These are phyloP conservation scores for Ormyrus rosae DNA, from an alignment of 2,888 invertebrate genomes.

Conservation along the genomic window DNA sequence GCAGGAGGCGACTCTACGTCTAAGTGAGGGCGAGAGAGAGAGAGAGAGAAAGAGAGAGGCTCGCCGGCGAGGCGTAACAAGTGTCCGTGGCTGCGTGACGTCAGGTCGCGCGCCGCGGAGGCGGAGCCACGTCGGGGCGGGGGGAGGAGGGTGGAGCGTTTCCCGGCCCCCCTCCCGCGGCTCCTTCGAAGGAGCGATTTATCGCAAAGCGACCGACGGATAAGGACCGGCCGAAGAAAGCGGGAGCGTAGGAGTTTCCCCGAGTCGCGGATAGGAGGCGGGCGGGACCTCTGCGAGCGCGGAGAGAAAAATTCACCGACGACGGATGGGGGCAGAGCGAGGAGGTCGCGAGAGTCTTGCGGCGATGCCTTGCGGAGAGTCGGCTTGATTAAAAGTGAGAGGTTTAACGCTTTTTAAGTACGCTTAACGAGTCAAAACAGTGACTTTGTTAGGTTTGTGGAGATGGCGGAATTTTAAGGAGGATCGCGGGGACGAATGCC, in stretches of 20 bases:
- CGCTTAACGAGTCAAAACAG: too few species aligned
- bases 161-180: slow-evolving; percentile 87
- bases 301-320: too few species aligned
- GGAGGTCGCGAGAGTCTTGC: not conserved
- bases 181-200: not conserved
- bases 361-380: not conserved
- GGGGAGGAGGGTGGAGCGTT: slow-evolving; percentile 68
- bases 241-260: slow-evolving; percentile 8
- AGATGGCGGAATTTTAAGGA: too few species aligned
- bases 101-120: slow-evolving; percentile 67
- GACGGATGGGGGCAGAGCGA: too few species aligned
- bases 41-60: slow-evolving; percentile 5
- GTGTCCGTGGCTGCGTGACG: slow-evolving; percentile 71
- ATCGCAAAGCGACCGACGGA: too few species aligned
- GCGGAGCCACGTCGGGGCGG: slow-evolving; percentile 72
- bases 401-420: too few species aligned
- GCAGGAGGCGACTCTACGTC: not conserved
- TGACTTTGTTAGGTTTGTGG: too few species aligned
- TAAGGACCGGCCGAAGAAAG: too few species aligned
- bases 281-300: too few species aligned
- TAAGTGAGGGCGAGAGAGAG: not conserved
- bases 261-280: too few species aligned
- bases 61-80: slow-evolving; percentile 73
- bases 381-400: not conserved
- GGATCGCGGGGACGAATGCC: too few species aligned